Conservation (phyloP, 2,113 vertebrate species). For the Vombatus ursinus region DNA sequence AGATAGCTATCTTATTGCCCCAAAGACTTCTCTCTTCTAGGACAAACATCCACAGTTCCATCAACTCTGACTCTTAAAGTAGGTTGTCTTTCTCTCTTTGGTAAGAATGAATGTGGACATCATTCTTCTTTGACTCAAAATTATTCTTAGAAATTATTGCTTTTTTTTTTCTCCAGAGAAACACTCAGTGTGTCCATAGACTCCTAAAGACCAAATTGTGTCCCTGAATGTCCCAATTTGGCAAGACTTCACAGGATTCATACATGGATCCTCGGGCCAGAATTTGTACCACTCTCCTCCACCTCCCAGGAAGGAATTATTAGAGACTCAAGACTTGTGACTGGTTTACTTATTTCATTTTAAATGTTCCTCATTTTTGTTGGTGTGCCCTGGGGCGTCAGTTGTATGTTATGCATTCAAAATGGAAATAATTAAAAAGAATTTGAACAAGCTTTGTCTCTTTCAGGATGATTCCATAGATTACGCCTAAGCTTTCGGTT, state of each 20-base stretch:
- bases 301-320: conserved; percentile 16
- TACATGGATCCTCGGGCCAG: conserved; percentile 9
- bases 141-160: background rate
- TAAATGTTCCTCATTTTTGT: conserved; percentile 49
- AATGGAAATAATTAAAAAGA: conserved; percentile 66
- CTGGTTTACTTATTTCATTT: conserved; percentile 61
- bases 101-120: background rate
- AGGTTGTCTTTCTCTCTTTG: background rate
- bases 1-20: background rate
- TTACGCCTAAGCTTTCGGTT: background rate
- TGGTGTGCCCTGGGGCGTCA: conserved; percentile 63
- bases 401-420: conserved; percentile 68
- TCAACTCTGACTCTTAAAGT: background rate
- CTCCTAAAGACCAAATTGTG: background rate
- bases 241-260: conserved; percentile 6
- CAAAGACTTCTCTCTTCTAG: background rate
- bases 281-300: background rate
- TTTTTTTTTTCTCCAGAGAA: background rate
- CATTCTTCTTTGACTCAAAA: conserved; percentile 21
- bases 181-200: background rate
- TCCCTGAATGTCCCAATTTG: background rate
- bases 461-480: background rate
- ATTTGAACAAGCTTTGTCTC: conserved; percentile 67
- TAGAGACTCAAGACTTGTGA: conserved; percentile 30
- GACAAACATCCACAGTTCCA: background rate